phyloP scores from a whole-genome alignment of 92 coral and sea anemone genomes.

The Pocillopora meandrina region DNA sequence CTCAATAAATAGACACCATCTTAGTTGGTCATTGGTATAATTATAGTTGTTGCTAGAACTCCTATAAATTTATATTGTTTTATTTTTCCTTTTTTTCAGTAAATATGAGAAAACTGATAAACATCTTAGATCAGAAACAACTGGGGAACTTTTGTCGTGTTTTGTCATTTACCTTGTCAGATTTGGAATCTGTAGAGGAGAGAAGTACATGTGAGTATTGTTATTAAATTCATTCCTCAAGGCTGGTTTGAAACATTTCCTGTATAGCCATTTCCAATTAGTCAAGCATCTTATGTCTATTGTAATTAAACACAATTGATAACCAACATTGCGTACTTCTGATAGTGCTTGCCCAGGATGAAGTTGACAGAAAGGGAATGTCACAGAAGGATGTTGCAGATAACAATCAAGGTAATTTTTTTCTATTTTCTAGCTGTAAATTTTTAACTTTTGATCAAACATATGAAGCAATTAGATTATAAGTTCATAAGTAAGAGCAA shows the following conservation, averaged over 20 bases:
- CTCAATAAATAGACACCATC: too few relatives aligned
- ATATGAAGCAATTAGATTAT: too few relatives aligned
- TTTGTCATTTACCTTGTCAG: constrained; percentile 84
- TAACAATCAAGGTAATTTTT: constrained; percentile 78
- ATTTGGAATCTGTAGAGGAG: constrained; percentile 90
- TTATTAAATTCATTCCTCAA: not conserved
- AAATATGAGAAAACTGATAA: constrained; percentile 71
- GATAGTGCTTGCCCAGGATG: constrained; percentile 87
- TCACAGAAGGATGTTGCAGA: constrained; percentile 88
- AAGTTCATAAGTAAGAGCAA: too few relatives aligned
- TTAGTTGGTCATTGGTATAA: too few relatives aligned
- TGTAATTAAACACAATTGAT: not conserved
- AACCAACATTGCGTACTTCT: not conserved
- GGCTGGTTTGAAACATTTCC: too few relatives aligned
- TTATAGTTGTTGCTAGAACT: too few relatives aligned
- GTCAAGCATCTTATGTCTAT: too few relatives aligned
- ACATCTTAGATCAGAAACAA: constrained; percentile 67
- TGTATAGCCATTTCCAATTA: too few relatives aligned
- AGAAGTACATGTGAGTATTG: constrained; percentile 85
- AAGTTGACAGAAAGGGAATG: constrained; percentile 69
- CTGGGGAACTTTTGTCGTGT: constrained; percentile 93
- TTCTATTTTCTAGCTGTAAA: not conserved
- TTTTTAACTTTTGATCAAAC: not conserved
- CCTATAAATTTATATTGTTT: not conserved
- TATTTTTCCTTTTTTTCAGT: constrained; percentile 31